Evolutionary conservation across 2,797 vertebrate genomes (phyloP), one percentile per base, ranked within the genome.

Genomic region (Xyrichtys novacula): DNA sequence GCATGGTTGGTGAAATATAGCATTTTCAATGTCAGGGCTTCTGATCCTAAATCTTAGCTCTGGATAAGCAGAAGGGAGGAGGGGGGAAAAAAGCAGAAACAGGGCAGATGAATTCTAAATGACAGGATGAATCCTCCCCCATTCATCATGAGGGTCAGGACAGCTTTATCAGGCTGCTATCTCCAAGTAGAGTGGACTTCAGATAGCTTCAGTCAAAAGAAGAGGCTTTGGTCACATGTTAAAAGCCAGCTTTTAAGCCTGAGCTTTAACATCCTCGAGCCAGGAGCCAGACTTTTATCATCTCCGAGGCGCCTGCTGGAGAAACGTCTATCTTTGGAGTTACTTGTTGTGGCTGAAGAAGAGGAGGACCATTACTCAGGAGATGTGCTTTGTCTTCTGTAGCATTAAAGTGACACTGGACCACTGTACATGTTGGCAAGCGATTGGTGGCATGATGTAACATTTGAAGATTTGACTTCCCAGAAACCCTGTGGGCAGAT

Each of bases 251-350:
- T 17, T 22, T 7, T 38, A 3, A 17, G 16, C 15, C 32, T 17
- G n/a, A n/a, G 60, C 34, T 39, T 23, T 54, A 46, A 40, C 23
- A 15, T 31, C 31, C 25, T n/a, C 20, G 46, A 81, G 55, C 57
- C 60, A 70, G 47, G 67, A 26, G 4, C 52, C 39, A 64, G 66
- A 53, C 65, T 56, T 68, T 72, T 74, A 74, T 84, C 63, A 57
- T 60, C 64, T 67, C 54, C 22, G 53, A 69, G 78, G 66, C 53
- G 65, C 71, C 81, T 72, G 32, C 55, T 77, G 26, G 48, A 53
- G 53, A 67, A 49, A 12, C 49, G n/a, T 78, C 59, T 69, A 56
- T 61, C 46, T 77, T 43, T 47, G 47, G 26, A 32, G 53, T 67
- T 29, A 7, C 46, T 77, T 73, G 57, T 61, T 75, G 55, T 72